Conservation (phyloP, 2,113 vertebrate genomes). For the Mormyrus iriodes region DNA sequence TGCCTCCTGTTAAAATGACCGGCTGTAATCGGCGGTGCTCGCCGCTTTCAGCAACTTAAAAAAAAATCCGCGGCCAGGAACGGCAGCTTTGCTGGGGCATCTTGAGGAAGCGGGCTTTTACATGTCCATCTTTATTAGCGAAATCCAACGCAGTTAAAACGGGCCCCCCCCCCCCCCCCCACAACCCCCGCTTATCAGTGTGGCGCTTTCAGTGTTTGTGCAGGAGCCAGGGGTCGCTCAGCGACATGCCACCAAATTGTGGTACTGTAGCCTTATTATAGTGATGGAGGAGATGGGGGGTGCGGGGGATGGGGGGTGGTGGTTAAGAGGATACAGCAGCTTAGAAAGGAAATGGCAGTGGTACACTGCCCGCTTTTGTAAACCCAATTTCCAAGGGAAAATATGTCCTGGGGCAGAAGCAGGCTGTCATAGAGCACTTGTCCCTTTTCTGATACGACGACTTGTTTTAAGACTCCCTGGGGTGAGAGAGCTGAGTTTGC, state of each 20-base stretch:
- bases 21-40: conserved; percentile 12
- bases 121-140: conserved; percentile 47
- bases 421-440: conserved; percentile 38
- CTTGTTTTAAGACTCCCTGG: conserved; percentile 38
- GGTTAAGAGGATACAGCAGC: conserved; percentile 48
- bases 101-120: conserved; percentile 26
- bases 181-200: conserved; percentile 41
- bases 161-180: conserved; percentile 7
- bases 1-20: conserved; percentile 8
- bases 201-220: conserved; percentile 30
- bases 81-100: conserved; percentile 1
- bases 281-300: conserved; percentile 41
- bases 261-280: conserved; percentile 43
- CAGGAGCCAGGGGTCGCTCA: conserved; percentile 41
- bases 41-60: conserved; percentile 17
- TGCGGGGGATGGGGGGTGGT: conserved; percentile 6
- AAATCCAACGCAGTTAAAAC: conserved; percentile 39
- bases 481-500: conserved; percentile 24
- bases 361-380: conserved; percentile 48
- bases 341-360: conserved; percentile 39
- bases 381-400: conserved; percentile 36
- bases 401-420: conserved; percentile 36
- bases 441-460: conserved; percentile 45
- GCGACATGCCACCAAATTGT: conserved; percentile 43
- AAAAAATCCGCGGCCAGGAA: neutral